A percentile compares a stretch with the other conserved stretches of the same genome.
Evolutionary conservation across 2,113 vertebrate species (phyloP).

Genomic region (Gnathonemus longibarbis): DNA sequence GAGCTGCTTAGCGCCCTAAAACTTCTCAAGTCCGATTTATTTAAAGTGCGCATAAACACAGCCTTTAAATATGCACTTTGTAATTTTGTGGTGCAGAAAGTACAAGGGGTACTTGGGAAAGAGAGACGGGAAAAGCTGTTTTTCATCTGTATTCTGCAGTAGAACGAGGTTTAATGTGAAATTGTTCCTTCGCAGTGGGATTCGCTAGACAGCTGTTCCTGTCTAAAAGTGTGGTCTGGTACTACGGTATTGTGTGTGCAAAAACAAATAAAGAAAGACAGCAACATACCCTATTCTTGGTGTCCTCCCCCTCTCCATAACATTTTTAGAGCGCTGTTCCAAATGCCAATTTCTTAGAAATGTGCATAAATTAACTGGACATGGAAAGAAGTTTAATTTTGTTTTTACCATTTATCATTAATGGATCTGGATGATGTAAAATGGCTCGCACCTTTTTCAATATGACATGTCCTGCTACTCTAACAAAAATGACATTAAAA

Average conservation of each 20-base stretch:
- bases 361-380: neutral
- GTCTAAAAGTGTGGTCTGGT: neutral
- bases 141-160: constrained; percentile 22
- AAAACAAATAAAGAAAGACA: constrained; percentile 10
- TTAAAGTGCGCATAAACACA: constrained; percentile 55
- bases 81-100: constrained; percentile 56
- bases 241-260: neutral
- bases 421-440: neutral
- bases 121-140: constrained; percentile 8
- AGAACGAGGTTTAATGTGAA: constrained; percentile 10
- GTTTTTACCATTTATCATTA: neutral
- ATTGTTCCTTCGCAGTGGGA: neutral
- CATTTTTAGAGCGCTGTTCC: neutral
- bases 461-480: neutral
- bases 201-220: constrained; percentile 7
- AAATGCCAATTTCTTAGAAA: neutral
- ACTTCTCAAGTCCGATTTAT: constrained; percentile 48
- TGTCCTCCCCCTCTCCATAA: too few relatives aligned
- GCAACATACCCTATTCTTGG: neutral
- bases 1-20: constrained; percentile 17
- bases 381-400: neutral
- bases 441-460: neutral
- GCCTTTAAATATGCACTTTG: constrained; percentile 53
- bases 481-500: neutral
- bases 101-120: constrained; percentile 44